phyloP scores from a whole-genome alignment of 1,140 invertebrate genomes.

The Drosophila trapezifrons region DNA sequence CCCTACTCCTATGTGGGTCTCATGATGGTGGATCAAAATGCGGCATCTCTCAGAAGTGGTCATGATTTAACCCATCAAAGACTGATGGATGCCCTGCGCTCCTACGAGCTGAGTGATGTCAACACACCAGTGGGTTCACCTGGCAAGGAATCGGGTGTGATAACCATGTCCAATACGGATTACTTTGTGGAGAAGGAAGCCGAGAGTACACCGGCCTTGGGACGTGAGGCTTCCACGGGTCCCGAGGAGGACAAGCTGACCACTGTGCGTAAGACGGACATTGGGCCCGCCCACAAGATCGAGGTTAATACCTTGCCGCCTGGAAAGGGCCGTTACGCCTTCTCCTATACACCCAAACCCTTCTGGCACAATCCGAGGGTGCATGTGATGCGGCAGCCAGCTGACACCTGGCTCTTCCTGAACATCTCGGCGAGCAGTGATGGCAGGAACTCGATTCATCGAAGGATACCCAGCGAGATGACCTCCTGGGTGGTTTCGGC shows the following conservation, averaged over 20 bases:
- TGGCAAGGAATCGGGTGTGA: constrained; percentile 79
- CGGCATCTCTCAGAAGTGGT: constrained; percentile 88
- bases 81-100: constrained; percentile 83
- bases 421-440: constrained; percentile 89
- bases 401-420: constrained; percentile 93
- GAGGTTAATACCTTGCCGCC: constrained; percentile 90
- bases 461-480: constrained; percentile 92
- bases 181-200: constrained; percentile 76
- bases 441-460: constrained; percentile 83
- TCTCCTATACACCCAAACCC: constrained; percentile 92
- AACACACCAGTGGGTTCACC: constrained; percentile 77
- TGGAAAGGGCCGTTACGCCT: constrained; percentile 94
- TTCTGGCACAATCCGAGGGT: constrained; percentile 91
- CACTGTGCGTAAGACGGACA: constrained; percentile 80
- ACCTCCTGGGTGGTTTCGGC: constrained; percentile 96
- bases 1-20: constrained; percentile 94
- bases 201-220: constrained; percentile 57
- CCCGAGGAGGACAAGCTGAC: constrained; percentile 74
- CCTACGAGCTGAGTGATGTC: constrained; percentile 82
- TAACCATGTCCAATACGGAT: constrained; percentile 80
- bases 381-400: constrained; percentile 90
- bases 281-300: constrained; percentile 81
- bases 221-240: constrained; percentile 38
- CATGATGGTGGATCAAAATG: constrained; percentile 94
- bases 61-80: constrained; percentile 73